Evolutionary conservation across 2,888 invertebrate genomes (phyloP).

Genomic region (Rhingia campestris): DNA sequence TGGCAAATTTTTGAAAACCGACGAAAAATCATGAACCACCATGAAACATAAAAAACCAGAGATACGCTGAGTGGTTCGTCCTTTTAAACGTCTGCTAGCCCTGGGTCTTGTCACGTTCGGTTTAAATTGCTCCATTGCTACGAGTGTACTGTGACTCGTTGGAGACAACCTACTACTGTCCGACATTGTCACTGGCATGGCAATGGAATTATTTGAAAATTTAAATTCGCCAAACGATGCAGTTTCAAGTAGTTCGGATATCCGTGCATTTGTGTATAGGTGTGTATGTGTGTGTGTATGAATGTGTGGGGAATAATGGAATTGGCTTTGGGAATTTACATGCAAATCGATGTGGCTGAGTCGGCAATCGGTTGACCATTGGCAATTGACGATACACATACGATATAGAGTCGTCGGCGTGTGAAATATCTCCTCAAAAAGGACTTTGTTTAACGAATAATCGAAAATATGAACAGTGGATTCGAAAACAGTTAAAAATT

Average conservation of each 20-base stretch:
- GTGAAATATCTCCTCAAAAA: slow-evolving; percentile 6
- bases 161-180: no score
- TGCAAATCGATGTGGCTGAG: slow-evolving; percentile 52
- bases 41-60: slow-evolving; percentile 22
- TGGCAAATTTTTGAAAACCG: background rate
- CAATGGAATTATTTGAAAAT: slow-evolving; percentile 49
- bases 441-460: slow-evolving; percentile 13
- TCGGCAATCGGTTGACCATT: slow-evolving; percentile 37
- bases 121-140: slow-evolving; percentile 28
- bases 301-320: slow-evolving; percentile 39
- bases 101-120: slow-evolving; percentile 39
- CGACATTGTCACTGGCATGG: background rate
- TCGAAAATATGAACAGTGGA: slow-evolving; percentile 27
- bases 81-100: slow-evolving; percentile 15
- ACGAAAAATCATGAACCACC: slow-evolving; percentile 33
- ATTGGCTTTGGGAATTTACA: slow-evolving; percentile 54
- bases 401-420: slow-evolving; percentile 19
- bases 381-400: slow-evolving; percentile 32
- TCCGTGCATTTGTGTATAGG: slow-evolving; percentile 35
- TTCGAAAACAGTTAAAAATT: slow-evolving; percentile 13
- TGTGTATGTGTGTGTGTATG: background rate
- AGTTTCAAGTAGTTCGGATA: slow-evolving; percentile 47
- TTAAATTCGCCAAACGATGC: slow-evolving; percentile 58
- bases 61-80: slow-evolving; percentile 10
- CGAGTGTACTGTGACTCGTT: no score